These are phyloP conservation scores for Epirrita christyi DNA, from an alignment of 2,888 invertebrate species.

Conservation along the genomic window DNA sequence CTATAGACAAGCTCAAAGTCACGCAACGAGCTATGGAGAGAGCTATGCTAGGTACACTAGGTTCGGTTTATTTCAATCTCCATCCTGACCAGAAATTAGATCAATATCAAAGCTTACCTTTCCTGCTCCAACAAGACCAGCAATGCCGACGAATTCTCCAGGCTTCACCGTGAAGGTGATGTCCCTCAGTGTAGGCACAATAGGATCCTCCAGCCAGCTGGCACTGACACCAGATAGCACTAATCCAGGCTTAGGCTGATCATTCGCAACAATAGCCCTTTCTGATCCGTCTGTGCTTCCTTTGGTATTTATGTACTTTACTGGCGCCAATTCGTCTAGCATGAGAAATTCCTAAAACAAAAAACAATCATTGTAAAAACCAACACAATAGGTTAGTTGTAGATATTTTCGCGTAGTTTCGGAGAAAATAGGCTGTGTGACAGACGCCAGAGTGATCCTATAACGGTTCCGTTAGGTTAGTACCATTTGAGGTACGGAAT, in stretches of 20 bases:
- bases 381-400: neutral
- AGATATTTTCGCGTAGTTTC: too few species aligned
- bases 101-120: slow-evolving; percentile 73
- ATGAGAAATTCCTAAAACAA: slow-evolving; percentile 69
- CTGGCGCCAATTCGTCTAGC: slow-evolving; percentile 67
- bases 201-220: slow-evolving; percentile 72
- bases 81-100: neutral
- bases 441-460: too few species aligned
- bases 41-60: too few species aligned
- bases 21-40: too few species aligned
- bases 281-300: slow-evolving; percentile 58
- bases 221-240: slow-evolving; percentile 71
- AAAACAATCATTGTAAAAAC: neutral
- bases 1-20: too few species aligned
- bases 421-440: too few species aligned
- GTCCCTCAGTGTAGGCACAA: slow-evolving; percentile 82
- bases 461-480: too few species aligned
- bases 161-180: slow-evolving; percentile 78
- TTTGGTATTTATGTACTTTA: slow-evolving; percentile 49
- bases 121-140: slow-evolving; percentile 91
- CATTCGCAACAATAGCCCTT: slow-evolving; percentile 44
- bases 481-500: too few species aligned
- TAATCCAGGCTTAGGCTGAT: slow-evolving; percentile 55
- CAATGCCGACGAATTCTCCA: slow-evolving; percentile 87
- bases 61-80: neutral